A percentile compares a stretch with the other conserved stretches of the same genome.
These are phyloP conservation scores for Oreohelix idahoensis DNA, from an alignment of 1,140 invertebrate species.

Conservation along the genomic window DNA sequence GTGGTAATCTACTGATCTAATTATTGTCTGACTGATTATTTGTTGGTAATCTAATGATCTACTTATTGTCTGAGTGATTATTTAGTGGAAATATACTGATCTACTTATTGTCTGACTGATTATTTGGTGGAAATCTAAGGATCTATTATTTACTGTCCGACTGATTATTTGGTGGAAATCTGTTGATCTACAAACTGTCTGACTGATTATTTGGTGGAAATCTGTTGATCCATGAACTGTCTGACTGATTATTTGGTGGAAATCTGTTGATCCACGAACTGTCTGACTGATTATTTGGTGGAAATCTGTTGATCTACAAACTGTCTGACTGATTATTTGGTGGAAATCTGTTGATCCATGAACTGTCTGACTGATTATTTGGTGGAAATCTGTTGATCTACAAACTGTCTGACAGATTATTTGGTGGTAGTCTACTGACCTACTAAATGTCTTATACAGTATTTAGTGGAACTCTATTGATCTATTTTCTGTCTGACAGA, in stretches of 20 bases:
- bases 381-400: not conserved
- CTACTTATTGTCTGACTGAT: not conserved
- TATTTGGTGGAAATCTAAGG: not conserved
- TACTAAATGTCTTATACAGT: too few species aligned
- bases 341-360: not conserved
- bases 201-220: not conserved
- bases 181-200: not conserved
- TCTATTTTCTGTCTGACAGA: too few species aligned
- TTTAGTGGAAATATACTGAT: too few species aligned
- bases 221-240: too few species aligned
- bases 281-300: too few species aligned
- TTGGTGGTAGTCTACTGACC: not conserved
- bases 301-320: not conserved
- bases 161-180: not conserved
- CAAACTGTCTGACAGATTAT: too few species aligned
- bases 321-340: not conserved
- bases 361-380: too few species aligned
- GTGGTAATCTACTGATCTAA: not conserved
- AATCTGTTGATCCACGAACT: not conserved
- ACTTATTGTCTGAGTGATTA: too few species aligned
- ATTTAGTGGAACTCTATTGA: too few species aligned
- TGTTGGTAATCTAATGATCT: not conserved
- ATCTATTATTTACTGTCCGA: not conserved
- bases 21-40: not conserved
- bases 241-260: not conserved